Evolutionary conservation across 1,140 invertebrate species (phyloP).

Genomic region (Phymorhynchus buccinoides): DNA sequence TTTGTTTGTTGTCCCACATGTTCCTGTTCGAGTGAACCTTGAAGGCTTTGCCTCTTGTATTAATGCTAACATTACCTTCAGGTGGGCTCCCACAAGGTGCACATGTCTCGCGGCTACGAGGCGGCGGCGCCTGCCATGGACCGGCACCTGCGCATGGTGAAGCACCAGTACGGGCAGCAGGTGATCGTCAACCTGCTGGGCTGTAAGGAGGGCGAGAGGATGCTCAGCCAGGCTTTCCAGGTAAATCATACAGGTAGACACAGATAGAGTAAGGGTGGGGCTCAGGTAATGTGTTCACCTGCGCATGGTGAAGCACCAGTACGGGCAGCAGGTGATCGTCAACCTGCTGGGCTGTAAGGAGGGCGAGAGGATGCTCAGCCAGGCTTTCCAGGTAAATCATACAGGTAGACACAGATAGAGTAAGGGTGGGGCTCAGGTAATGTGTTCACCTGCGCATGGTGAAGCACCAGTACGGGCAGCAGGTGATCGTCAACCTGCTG

Average conservation of each 20-base stretch:
- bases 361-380: constrained; percentile 95
- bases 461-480: too few species aligned
- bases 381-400: constrained; percentile 92
- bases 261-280: too few species aligned
- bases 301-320: constrained; percentile 87
- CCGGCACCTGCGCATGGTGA: constrained; percentile 89
- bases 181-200: constrained; percentile 94
- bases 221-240: constrained; percentile 94
- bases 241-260: too few species aligned
- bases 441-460: too few species aligned
- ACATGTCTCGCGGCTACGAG: constrained; percentile 95
- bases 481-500: constrained; percentile 93
- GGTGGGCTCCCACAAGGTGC: constrained; percentile 98
- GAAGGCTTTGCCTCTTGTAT: too few species aligned
- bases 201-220: constrained; percentile 96
- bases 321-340: constrained; percentile 92
- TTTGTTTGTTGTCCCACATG: too few species aligned
- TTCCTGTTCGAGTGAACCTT: too few species aligned
- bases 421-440: too few species aligned
- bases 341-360: constrained; percentile 97
- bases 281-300: too few species aligned
- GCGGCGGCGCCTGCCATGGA: constrained; percentile 92
- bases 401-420: too few species aligned
- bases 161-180: constrained; percentile 92
- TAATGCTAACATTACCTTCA: constrained; percentile 61